phyloP scores from a whole-genome alignment of 2,888 invertebrate species.

The Eilema griseolum region DNA sequence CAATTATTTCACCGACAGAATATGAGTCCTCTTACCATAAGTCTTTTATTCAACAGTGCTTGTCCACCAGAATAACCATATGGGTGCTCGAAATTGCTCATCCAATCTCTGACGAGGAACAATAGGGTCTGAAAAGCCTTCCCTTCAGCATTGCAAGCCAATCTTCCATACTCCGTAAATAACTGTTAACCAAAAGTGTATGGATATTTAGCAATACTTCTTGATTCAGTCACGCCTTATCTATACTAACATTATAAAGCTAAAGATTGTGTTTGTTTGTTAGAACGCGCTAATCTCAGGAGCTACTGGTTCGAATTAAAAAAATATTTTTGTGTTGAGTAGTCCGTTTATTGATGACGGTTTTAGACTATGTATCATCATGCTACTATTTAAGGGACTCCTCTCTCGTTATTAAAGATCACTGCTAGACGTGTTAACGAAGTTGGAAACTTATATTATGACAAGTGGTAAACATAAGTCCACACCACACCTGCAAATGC shows the following conservation, averaged over 20 bases:
- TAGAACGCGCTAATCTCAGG: too few relatives aligned
- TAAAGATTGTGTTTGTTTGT: too few relatives aligned
- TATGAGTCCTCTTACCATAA: constrained; percentile 86
- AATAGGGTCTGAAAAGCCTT: constrained; percentile 94
- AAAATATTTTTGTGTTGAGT: too few relatives aligned
- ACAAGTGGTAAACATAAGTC: too few relatives aligned
- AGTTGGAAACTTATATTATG: not conserved
- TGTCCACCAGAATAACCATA: constrained; percentile 96
- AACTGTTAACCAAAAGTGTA: constrained; percentile 81
- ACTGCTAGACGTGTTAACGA: not conserved
- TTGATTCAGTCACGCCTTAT: not conserved
- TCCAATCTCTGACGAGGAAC: constrained; percentile 97
- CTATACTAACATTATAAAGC: too few relatives aligned
- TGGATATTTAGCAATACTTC: not conserved
- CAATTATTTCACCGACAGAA: not conserved
- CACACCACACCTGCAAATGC: constrained; percentile 90
- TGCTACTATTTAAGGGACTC: too few relatives aligned
- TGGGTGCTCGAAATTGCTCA: constrained; percentile 96
- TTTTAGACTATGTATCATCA: too few relatives aligned
- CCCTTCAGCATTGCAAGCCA: constrained; percentile 92
- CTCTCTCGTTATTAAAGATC: too few relatives aligned
- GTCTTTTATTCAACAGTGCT: constrained; percentile 92
- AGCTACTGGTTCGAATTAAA: too few relatives aligned
- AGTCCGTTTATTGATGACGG: too few relatives aligned
- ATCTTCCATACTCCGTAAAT: constrained; percentile 98